phyloP scores from a whole-genome alignment of 1,140 invertebrate genomes.

The Aphidius ervi region DNA sequence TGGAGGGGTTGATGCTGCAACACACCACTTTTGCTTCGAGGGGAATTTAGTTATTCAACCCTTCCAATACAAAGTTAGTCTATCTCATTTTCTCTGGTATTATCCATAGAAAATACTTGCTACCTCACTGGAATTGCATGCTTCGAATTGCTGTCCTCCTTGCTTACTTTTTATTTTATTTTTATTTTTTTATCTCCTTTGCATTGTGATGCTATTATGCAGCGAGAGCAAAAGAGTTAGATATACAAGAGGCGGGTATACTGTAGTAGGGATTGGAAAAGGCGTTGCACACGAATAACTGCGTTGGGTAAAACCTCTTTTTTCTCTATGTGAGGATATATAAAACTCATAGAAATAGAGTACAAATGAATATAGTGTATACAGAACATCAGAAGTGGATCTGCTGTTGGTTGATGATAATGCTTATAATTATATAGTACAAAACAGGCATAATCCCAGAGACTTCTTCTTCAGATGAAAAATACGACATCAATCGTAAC shows the following conservation, averaged over 20 bases:
- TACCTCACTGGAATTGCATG: slow-evolving; percentile 11
- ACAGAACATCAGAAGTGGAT: slow-evolving; percentile 14
- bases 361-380: slow-evolving; percentile 12
- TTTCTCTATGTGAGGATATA: slow-evolving; percentile 11
- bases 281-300: slow-evolving; percentile 32
- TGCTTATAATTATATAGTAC: too few relatives aligned
- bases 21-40: too few relatives aligned
- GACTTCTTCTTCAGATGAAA: too few relatives aligned
- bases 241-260: slow-evolving; percentile 32
- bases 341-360: not conserved
- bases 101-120: too few relatives aligned
- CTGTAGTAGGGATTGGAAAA: slow-evolving; percentile 31
- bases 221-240: slow-evolving; percentile 27
- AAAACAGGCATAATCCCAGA: too few relatives aligned
- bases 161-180: slow-evolving; percentile 9
- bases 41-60: too few relatives aligned
- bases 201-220: slow-evolving; percentile 20
- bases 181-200: slow-evolving; percentile 15
- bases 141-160: slow-evolving; percentile 9
- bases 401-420: too few relatives aligned
- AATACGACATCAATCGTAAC: too few relatives aligned
- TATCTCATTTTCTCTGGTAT: too few relatives aligned
- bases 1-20: too few relatives aligned
- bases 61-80: too few relatives aligned
- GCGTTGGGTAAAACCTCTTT: slow-evolving; percentile 18